A percentile compares a stretch with the other conserved stretches of the same genome.
Evolutionary conservation across 2,113 vertebrate species (phyloP).

Genomic region (Phocoena phocoena): DNA sequence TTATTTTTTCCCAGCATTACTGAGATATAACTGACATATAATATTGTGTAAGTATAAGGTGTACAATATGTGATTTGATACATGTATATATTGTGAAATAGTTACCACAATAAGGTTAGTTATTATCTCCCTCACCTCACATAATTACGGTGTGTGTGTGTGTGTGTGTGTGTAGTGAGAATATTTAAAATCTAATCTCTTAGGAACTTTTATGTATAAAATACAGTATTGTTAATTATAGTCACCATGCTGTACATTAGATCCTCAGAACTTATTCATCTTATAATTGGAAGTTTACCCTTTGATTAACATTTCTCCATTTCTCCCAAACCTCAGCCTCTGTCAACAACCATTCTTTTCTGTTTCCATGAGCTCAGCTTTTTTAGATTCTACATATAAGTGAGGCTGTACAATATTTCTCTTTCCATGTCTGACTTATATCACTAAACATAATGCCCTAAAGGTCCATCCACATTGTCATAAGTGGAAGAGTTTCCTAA

Average conservation of each 20-base stretch:
- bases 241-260: neutral
- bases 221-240: neutral
- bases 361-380: neutral
- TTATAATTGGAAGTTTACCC: neutral
- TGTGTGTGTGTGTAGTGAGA: neutral
- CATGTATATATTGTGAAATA: neutral
- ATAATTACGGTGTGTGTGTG: neutral
- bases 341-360: neutral
- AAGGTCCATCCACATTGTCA: neutral
- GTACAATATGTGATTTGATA: neutral
- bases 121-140: neutral
- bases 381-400: neutral
- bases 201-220: neutral
- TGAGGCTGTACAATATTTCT: neutral
- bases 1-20: neutral
- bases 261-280: neutral
- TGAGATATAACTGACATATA: neutral
- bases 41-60: neutral
- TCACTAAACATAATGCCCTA: neutral
- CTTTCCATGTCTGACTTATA: neutral
- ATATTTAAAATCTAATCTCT: neutral
- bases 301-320: neutral
- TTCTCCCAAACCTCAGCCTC: neutral
- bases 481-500: neutral
- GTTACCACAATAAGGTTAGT: neutral